Conservation (phyloP, 2,113 vertebrate species). For the Brachypodius melanocephalos region DNA sequence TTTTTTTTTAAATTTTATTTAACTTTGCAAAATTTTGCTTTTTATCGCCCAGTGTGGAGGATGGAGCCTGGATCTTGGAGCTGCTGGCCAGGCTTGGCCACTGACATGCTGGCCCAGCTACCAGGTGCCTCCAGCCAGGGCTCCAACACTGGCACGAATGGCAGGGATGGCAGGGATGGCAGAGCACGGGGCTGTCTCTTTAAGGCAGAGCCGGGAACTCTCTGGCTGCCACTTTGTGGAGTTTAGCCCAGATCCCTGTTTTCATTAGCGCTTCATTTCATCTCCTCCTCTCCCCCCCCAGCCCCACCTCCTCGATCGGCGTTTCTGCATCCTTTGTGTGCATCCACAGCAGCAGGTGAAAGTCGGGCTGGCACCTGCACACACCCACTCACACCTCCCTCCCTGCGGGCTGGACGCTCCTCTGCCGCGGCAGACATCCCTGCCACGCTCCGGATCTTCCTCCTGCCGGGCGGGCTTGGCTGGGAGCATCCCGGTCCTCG, state of each 20-base stretch:
- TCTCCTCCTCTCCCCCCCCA: not conserved
- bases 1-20: no score
- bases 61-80: not conserved
- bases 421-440: not conserved
- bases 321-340: conserved; percentile 1
- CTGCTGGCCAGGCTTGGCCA: not conserved
- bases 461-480: not conserved
- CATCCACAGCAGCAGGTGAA: not conserved
- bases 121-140: not conserved
- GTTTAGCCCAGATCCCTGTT: conserved; percentile 1
- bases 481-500: not conserved
- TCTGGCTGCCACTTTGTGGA: conserved; percentile 10
- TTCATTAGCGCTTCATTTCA: not conserved
- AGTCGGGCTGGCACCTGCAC: not conserved
- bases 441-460: not conserved
- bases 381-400: not conserved
- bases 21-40: not conserved
- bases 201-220: not conserved
- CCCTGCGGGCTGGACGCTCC: not conserved
- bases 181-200: not conserved
- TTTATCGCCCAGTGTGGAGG: rapidly evolving
- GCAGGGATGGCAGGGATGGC: not conserved
- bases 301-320: conserved; percentile 49
- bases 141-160: not conserved
- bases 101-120: not conserved